Evolutionary conservation across 2,797 vertebrate genomes (phyloP).

Genomic region (Glossophaga mutica): DNA sequence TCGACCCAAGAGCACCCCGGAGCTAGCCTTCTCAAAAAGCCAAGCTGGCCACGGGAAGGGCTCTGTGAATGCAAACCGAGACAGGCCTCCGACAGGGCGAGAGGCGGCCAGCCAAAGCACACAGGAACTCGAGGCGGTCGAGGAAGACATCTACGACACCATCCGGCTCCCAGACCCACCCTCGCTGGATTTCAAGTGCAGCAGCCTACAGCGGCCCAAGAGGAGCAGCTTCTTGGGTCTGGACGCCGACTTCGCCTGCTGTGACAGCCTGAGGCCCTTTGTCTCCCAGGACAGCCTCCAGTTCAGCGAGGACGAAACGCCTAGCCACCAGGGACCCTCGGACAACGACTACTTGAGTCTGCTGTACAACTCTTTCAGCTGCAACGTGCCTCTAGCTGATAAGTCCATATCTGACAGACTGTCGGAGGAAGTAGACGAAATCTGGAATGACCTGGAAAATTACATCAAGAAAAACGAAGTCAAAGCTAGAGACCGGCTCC

Average conservation of each 20-base stretch:
- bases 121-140: conserved; percentile 87
- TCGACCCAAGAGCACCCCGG: conserved; percentile 75
- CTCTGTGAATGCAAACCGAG: conserved; percentile 52
- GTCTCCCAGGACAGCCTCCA: conserved; percentile 92
- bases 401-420: conserved; percentile 88
- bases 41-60: conserved; percentile 56
- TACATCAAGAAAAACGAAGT: conserved; percentile 97
- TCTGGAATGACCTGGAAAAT: conserved; percentile 98
- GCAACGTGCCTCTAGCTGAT: conserved; percentile 81
- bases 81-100: conserved; percentile 68
- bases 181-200: conserved; percentile 65
- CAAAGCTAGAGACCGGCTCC: conserved; percentile 91
- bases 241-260: conserved; percentile 85
- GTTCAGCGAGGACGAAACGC: conserved; percentile 85
- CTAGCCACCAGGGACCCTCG: conserved; percentile 74
- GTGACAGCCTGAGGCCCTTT: conserved; percentile 82
- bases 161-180: conserved; percentile 88
- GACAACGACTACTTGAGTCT: conserved; percentile 84
- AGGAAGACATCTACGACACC: conserved; percentile 96
- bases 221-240: conserved; percentile 81
- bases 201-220: conserved; percentile 75
- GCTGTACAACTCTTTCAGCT: conserved; percentile 84
- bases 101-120: conserved; percentile 80
- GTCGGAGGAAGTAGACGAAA: conserved; percentile 95
- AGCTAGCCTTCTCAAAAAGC: conserved; percentile 73